Conservation (phyloP, 2,113 vertebrate species). For the Colaptes auratus region DNA sequence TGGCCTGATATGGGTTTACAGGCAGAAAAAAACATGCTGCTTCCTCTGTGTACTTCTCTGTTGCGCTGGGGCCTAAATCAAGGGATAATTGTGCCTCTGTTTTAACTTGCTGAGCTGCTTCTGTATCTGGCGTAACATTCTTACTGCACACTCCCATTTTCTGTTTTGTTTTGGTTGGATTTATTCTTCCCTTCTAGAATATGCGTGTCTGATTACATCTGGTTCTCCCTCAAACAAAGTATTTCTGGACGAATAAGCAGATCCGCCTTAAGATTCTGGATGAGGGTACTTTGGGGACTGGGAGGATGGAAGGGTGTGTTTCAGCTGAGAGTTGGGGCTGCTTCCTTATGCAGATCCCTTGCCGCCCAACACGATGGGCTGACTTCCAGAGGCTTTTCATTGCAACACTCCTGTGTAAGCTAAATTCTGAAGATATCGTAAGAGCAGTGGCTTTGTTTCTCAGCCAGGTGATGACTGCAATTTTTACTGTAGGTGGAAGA, state of each 20-base stretch:
- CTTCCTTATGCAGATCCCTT: not conserved
- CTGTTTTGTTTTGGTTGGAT: not conserved
- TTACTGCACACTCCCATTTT: not conserved
- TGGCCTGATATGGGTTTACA: not conserved
- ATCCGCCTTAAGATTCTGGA: constrained; percentile 8
- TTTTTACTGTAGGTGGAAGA: not conserved
- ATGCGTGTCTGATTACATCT: not conserved
- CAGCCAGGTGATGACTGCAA: not conserved
- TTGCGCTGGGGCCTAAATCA: not conserved
- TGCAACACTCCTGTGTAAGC: not conserved
- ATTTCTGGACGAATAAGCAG: constrained; percentile 17
- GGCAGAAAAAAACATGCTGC: not conserved
- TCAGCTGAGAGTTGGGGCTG: not conserved
- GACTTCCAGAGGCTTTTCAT: not conserved
- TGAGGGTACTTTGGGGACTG: not conserved
- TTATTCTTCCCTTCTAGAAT: not conserved
- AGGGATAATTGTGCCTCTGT: not conserved
- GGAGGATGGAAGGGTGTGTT: constrained; percentile 5
- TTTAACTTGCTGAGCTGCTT: constrained; percentile 9
- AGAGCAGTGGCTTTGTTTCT: not conserved
- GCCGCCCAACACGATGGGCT: rapidly evolving
- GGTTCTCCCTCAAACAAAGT: not conserved
- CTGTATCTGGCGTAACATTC: not conserved
- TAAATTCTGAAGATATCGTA: not conserved
- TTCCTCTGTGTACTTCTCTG: not conserved